Conservation (phyloP, 2,888 invertebrate species). For the Cetonia aurata region DNA sequence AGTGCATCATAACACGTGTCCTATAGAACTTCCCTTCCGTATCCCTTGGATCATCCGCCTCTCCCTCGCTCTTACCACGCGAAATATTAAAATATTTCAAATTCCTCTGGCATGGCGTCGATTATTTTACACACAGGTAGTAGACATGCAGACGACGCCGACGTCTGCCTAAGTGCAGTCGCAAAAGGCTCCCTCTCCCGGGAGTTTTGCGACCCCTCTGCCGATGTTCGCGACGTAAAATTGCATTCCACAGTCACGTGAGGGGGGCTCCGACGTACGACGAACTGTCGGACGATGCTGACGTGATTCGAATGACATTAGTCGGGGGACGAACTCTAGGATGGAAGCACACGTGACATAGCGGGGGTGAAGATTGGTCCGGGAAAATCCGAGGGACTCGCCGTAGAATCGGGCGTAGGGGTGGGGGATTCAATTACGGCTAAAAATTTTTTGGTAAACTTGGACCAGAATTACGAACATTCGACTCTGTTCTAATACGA, state of each 20-base stretch:
- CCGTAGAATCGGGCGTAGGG: too few relatives aligned
- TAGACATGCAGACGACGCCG: background rate
- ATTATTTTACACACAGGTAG: background rate
- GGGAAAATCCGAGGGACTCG: too few relatives aligned
- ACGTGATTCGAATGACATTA: background rate
- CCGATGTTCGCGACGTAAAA: background rate
- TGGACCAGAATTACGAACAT: too few relatives aligned
- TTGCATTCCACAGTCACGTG: background rate
- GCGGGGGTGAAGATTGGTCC: background rate
- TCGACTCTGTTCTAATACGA: too few relatives aligned
- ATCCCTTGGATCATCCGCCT: too few relatives aligned
- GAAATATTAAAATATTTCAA: constrained; percentile 3
- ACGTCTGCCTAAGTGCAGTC: background rate
- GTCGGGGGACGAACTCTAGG: too few relatives aligned
- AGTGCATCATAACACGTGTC: too few relatives aligned
- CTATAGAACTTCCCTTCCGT: too few relatives aligned
- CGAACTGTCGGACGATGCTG: background rate
- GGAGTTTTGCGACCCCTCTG: background rate
- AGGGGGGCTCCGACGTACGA: too few relatives aligned
- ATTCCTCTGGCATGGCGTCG: background rate
- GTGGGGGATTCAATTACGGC: too few relatives aligned
- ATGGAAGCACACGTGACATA: background rate
- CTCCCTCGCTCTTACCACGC: too few relatives aligned
- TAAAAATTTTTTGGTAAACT: too few relatives aligned
- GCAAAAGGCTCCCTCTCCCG: background rate